These are phyloP conservation scores for Sycophaga agraensis DNA, from an alignment of 1,140 invertebrate species.

Conservation along the genomic window DNA sequence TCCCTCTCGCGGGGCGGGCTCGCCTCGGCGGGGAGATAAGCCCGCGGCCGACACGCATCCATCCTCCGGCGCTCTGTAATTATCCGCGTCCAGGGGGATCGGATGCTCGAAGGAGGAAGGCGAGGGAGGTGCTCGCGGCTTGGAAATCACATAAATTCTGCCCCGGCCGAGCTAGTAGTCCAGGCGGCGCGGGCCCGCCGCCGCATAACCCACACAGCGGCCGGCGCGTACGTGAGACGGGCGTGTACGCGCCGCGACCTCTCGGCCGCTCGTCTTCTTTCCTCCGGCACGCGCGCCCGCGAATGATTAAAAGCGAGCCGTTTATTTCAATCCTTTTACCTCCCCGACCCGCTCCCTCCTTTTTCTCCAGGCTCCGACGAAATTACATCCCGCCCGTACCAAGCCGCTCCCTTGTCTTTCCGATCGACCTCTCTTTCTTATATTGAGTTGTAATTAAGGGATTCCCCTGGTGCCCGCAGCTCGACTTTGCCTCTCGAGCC, in stretches of 20 bases:
- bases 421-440: too few relatives aligned
- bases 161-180: neutral
- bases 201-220: neutral
- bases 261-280: neutral
- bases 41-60: slow-evolving; percentile 45
- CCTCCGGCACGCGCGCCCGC: neutral
- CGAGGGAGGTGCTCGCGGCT: neutral
- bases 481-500: too few relatives aligned
- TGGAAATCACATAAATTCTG: slow-evolving; percentile 18
- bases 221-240: neutral
- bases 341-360: too few relatives aligned
- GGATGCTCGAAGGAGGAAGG: neutral
- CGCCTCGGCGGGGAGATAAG: slow-evolving; percentile 40
- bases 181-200: too few relatives aligned
- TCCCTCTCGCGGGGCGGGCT: slow-evolving; percentile 37
- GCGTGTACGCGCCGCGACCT: neutral
- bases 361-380: too few relatives aligned
- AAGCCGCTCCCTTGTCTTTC: too few relatives aligned
- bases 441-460: too few relatives aligned
- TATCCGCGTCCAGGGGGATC: slow-evolving; percentile 40
- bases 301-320: neutral
- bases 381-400: too few relatives aligned
- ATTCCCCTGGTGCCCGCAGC: too few relatives aligned
- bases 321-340: neutral
- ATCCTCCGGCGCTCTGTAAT: slow-evolving; percentile 46